Evolutionary conservation across 2,888 invertebrate species (phyloP).

Genomic region (Archips crataeganus): DNA sequence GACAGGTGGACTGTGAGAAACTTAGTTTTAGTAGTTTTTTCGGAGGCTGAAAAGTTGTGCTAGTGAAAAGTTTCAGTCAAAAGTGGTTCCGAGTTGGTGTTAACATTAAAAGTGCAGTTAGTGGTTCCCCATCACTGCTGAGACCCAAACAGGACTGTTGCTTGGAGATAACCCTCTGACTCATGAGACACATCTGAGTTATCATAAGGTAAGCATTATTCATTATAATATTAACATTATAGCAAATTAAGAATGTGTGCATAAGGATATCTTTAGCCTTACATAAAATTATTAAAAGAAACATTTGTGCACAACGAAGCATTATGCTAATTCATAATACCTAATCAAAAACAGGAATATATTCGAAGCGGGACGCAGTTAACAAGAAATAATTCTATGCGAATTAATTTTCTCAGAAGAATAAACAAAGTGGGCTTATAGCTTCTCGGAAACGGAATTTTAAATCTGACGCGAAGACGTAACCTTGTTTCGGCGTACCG

Average conservation of each 20-base stretch:
- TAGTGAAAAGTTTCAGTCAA: slow-evolving; percentile 75
- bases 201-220: slow-evolving; percentile 27
- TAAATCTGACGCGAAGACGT: slow-evolving; percentile 53
- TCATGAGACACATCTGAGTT: slow-evolving; percentile 35
- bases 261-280: background rate
- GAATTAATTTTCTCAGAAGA: slow-evolving; percentile 54
- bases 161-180: slow-evolving; percentile 5
- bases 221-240: background rate
- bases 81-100: slow-evolving; percentile 64
- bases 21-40: slow-evolving; percentile 71
- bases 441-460: slow-evolving; percentile 54
- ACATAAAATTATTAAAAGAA: slow-evolving; percentile 8
- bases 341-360: slow-evolving; percentile 41
- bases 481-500: slow-evolving; percentile 58
- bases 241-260: background rate
- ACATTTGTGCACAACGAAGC: background rate
- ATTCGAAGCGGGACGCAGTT: slow-evolving; percentile 28
- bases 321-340: slow-evolving; percentile 38
- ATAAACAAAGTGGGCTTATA: slow-evolving; percentile 49
- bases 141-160: slow-evolving; percentile 16
- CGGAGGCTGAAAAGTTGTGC: slow-evolving; percentile 71
- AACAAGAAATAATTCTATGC: slow-evolving; percentile 42
- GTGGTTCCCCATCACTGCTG: slow-evolving; percentile 7
- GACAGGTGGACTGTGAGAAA: slow-evolving; percentile 71
- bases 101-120: slow-evolving; percentile 39